A percentile compares a stretch with the other conserved stretches of the same genome.
Evolutionary conservation across 1,140 invertebrate genomes (phyloP).

Genomic region (Apis mellifera): DNA sequence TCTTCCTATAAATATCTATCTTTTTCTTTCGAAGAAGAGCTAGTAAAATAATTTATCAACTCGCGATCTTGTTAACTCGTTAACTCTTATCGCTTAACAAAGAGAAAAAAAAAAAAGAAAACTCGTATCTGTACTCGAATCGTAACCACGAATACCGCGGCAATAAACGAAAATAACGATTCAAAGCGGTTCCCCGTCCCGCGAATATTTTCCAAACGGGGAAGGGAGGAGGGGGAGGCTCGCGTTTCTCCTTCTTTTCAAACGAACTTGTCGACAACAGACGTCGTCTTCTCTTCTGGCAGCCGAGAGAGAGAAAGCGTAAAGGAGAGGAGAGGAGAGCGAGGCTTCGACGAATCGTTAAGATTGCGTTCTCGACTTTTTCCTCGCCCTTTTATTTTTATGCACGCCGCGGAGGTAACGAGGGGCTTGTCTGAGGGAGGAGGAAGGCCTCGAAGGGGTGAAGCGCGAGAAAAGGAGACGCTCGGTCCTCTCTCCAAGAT

Average conservation of each 20-base stretch:
- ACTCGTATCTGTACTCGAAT: too few species aligned
- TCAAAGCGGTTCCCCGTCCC: too few species aligned
- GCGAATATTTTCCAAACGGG: neutral
- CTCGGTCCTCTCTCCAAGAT: neutral
- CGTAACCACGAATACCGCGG: too few species aligned
- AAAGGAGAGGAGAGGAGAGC: neutral
- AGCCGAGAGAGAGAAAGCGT: neutral
- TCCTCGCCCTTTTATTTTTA: conserved; percentile 51
- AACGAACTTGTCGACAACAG: conserved; percentile 36
- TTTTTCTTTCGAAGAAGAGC: too few species aligned
- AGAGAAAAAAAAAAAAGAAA: neutral
- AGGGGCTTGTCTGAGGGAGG: conserved; percentile 54
- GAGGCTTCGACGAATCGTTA: conserved; percentile 62
- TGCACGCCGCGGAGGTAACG: conserved; percentile 59
- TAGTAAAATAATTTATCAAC: too few species aligned
- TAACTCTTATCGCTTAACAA: too few species aligned
- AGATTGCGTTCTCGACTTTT: conserved; percentile 61
- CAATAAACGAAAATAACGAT: too few species aligned
- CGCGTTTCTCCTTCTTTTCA: neutral
- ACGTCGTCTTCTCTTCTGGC: conserved; percentile 20
- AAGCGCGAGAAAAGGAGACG: conserved; percentile 36
- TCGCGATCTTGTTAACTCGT: too few species aligned
- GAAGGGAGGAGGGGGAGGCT: too few species aligned
- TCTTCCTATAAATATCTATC: too few species aligned
- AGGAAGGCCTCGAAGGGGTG: conserved; percentile 9